Percentiles rank a stretch among this genome's conserved stretches.
Evolutionary conservation across 2,113 vertebrate genomes (phyloP).

Genomic region (Cottus gobio): DNA sequence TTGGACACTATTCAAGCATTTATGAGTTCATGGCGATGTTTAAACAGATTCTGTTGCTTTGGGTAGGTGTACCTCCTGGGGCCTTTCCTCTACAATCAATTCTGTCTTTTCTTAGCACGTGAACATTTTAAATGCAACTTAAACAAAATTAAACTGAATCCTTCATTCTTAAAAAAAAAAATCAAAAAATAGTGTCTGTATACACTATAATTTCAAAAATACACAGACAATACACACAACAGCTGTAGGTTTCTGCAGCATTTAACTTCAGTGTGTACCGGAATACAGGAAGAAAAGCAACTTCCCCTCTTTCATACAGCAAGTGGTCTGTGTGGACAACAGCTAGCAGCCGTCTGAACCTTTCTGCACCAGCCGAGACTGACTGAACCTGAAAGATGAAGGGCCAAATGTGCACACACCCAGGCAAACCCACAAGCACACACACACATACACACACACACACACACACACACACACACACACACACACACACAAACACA

Average conservation of each 20-base stretch:
- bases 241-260: conserved; percentile 17
- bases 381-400: conserved; percentile 63
- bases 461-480: conserved; percentile 15
- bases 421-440: neutral
- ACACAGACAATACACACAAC: too few species aligned
- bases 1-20: neutral
- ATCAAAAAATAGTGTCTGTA: neutral
- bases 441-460: conserved; percentile 1
- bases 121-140: neutral
- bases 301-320: conserved; percentile 66
- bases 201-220: neutral
- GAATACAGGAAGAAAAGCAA: conserved; percentile 71
- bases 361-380: conserved; percentile 28
- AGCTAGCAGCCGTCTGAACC: conserved; percentile 35
- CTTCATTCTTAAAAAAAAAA: conserved; percentile 5
- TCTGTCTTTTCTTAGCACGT: neutral
- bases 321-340: conserved; percentile 43
- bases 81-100: neutral
- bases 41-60: neutral
- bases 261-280: conserved; percentile 7
- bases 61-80: neutral
- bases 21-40: neutral
- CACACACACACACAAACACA: neutral
- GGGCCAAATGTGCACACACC: conserved; percentile 18
- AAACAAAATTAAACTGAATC: conserved; percentile 13